These are phyloP conservation scores for Candoia aspera DNA, from an alignment of 2,113 vertebrate genomes.

Conservation along the genomic window DNA sequence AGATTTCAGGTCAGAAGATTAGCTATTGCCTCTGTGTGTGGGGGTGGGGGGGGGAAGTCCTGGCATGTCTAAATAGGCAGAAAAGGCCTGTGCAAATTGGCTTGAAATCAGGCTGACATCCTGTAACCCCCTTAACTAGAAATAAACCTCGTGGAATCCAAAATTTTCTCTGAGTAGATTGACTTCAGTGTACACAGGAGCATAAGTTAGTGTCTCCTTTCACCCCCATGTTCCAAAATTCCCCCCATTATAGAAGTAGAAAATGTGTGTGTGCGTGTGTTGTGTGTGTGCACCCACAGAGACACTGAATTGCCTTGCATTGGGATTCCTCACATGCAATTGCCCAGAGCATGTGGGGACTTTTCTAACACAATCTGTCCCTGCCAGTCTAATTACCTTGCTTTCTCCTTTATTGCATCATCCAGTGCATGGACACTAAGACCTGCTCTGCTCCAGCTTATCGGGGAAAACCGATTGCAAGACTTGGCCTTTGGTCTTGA, in stretches of 20 bases:
- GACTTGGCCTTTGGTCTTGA: neutral
- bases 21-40: neutral
- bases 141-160: neutral
- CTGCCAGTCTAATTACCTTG: slow-evolving; percentile 54
- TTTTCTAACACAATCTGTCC: slow-evolving; percentile 12
- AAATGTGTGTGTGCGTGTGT: neutral
- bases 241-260: neutral
- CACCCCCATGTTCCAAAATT: neutral
- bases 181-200: neutral
- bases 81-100: no score
- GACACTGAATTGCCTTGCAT: neutral
- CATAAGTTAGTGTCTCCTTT: neutral
- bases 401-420: slow-evolving; percentile 57
- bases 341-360: neutral
- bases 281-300: neutral
- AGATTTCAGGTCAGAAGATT: neutral
- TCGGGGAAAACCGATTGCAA: slow-evolving; percentile 28
- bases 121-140: neutral
- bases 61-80: no score
- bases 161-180: neutral
- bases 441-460: slow-evolving; percentile 49
- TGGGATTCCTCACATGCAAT: neutral
- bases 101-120: neutral
- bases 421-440: slow-evolving; percentile 49
- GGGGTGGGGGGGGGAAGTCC: no score